Evolutionary conservation across 2,797 vertebrate species (phyloP), one percentile per base, ranked within the genome.

Genomic region (Pangasius djambal): DNA sequence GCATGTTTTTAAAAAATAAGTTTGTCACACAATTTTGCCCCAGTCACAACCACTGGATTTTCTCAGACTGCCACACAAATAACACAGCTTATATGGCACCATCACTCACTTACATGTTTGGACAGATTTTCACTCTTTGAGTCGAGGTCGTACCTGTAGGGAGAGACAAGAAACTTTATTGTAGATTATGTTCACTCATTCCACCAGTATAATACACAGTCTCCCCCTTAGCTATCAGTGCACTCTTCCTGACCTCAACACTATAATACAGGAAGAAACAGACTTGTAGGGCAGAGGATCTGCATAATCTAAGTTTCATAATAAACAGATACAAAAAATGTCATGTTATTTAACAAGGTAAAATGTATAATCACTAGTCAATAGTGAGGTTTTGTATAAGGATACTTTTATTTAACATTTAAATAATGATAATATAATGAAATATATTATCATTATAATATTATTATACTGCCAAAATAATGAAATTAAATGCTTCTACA

Each of bases 111-210:
- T 92, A 97, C 96, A 65, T 97, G 96, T 94, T 96, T 96, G 4
- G 96, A 96, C 91, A 97, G 95, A 93, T 97, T 96, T 93, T 96
- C 95, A 79, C 96, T 97, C 94, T 97, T 97, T 90, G 95, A 96
- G 94, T 97, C 96, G 20, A 97, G 92, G 90, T 96, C 96, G 7
- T 96, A 96, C 92, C 96, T 96, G 94, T 69, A 90, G 81, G 48
- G 75, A 81, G 57, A 88, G 69, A 87, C 18, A 89, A 81, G 44
- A 82, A 88, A 63, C 82, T 61, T 65, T 52, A 67, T 61, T 86
- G 59, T 50, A 55, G 34, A 87, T 87, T 82, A 87, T 81, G 78
- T 65, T 86, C 83, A 78, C 44, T 72, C 59, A 86, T 63, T 79
- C 61, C 48, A 81, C 16, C 63, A 87, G 48, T 63, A 67, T 57